These are phyloP conservation scores for Dromaius novaehollandiae DNA, from an alignment of 2,113 vertebrate species.

Conservation along the genomic window DNA sequence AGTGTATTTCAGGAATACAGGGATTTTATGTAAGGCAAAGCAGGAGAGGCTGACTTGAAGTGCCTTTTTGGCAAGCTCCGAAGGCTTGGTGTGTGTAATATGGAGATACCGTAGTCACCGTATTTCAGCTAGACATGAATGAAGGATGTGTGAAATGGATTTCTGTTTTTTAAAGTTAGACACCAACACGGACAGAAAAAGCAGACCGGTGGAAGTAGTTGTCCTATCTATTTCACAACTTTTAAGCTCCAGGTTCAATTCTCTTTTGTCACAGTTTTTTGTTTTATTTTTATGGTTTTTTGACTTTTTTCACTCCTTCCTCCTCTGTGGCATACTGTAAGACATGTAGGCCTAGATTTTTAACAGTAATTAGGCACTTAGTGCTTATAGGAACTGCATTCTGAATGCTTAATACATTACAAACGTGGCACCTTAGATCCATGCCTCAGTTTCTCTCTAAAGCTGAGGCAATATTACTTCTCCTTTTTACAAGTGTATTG, in stretches of 20 bases:
- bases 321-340: background rate
- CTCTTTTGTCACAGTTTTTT: background rate
- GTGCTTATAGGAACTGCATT: accelerated
- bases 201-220: background rate
- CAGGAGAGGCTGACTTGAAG: background rate
- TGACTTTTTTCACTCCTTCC: background rate
- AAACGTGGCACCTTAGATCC: background rate
- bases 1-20: background rate
- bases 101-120: accelerated
- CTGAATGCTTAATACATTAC: background rate
- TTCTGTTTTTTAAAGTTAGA: background rate
- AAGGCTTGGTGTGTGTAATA: background rate
- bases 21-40: background rate
- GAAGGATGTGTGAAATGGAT: background rate
- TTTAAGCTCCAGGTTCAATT: background rate
- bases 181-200: background rate
- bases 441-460: background rate
- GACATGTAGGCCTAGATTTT: background rate
- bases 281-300: background rate
- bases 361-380: background rate
- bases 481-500: background rate
- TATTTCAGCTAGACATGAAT: background rate
- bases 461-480: background rate
- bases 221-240: background rate
- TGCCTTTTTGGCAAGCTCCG: background rate